Percentiles rank a stretch among this genome's conserved stretches.
Conservation (phyloP, 2,888 invertebrate species). For the Pyrochroa serraticornis region DNA sequence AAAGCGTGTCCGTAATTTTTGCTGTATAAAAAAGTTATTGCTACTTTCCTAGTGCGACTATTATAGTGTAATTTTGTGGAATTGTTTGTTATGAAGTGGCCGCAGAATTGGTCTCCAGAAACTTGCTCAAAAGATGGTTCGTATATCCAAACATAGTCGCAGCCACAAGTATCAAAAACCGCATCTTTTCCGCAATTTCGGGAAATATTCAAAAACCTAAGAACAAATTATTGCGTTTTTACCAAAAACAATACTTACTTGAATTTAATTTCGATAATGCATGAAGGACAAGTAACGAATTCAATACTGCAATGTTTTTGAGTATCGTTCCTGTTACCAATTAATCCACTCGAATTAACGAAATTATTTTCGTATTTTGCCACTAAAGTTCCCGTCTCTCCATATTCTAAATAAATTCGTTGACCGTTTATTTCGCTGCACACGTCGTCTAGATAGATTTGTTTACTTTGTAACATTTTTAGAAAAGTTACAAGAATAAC, state of each 20-base stretch:
- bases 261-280: slow-evolving; percentile 65
- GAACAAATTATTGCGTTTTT: slow-evolving; percentile 12
- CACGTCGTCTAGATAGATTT: slow-evolving; percentile 39
- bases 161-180: slow-evolving; percentile 54
- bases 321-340: slow-evolving; percentile 14
- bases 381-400: slow-evolving; percentile 51
- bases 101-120: slow-evolving; percentile 67
- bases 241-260: slow-evolving; percentile 45
- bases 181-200: slow-evolving; percentile 47
- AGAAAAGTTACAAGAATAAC: too few relatives aligned
- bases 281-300: slow-evolving; percentile 73
- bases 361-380: slow-evolving; percentile 49
- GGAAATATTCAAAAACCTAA: slow-evolving; percentile 52
- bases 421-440: slow-evolving; percentile 51
- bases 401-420: slow-evolving; percentile 54
- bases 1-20: slow-evolving; percentile 67
- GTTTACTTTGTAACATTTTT: not conserved
- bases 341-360: slow-evolving; percentile 3
- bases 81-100: slow-evolving; percentile 49
- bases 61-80: slow-evolving; percentile 59
- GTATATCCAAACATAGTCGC: slow-evolving; percentile 69
- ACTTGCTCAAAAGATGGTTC: slow-evolving; percentile 69
- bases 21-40: slow-evolving; percentile 65
- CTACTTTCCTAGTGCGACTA: slow-evolving; percentile 66
- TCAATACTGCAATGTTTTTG: slow-evolving; percentile 67